A percentile compares a stretch with the other conserved stretches of the same genome.
Conservation (phyloP, 2,888 invertebrate species). For the Byasa hedistus region DNA sequence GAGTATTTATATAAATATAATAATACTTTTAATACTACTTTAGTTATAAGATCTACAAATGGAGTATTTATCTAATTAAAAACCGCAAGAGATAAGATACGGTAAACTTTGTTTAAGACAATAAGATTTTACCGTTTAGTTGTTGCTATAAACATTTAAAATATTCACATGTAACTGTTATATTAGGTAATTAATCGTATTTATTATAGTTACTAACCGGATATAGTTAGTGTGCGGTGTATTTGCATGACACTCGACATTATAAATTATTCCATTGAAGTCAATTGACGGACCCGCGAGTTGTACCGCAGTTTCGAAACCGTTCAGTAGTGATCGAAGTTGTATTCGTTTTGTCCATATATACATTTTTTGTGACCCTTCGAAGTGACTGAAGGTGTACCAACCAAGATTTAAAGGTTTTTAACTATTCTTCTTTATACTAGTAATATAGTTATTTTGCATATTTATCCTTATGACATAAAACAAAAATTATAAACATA, state of each 20-base stretch:
- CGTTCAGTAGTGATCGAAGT: conserved; percentile 4
- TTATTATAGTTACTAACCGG: conserved; percentile 13
- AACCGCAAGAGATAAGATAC: too few species aligned
- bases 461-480: too few species aligned
- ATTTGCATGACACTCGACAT: conserved; percentile 28
- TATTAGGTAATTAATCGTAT: conserved; percentile 2
- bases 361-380: neutral
- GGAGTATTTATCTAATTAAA: too few species aligned
- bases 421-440: too few species aligned
- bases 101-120: too few species aligned
- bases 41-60: too few species aligned
- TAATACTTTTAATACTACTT: too few species aligned
- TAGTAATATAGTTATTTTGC: too few species aligned
- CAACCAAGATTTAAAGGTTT: neutral
- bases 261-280: conserved; percentile 71
- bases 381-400: neutral
- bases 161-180: neutral
- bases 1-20: too few species aligned
- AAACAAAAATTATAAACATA: too few species aligned
- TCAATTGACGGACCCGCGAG: conserved; percentile 54
- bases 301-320: conserved; percentile 42
- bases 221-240: conserved; percentile 11
- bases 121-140: too few species aligned
- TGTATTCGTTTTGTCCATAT: conserved; percentile 15
- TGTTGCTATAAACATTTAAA: neutral